Conservation (phyloP, 2,113 vertebrate species). For the Jaculus jaculus region DNA sequence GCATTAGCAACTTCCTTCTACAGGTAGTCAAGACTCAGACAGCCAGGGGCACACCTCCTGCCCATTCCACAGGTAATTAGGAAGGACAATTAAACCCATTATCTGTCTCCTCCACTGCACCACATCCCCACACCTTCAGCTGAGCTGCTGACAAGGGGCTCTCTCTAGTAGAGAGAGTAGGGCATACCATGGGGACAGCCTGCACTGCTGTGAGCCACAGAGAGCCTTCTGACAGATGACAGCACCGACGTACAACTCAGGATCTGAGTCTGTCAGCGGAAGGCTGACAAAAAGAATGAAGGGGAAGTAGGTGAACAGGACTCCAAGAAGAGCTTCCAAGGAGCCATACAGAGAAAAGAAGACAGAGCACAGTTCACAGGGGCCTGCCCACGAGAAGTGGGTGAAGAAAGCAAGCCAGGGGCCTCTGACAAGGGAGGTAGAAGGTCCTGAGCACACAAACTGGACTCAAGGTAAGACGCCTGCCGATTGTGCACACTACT, state of each 20-base stretch:
- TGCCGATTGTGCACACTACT: neutral
- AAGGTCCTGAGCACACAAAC: rapidly evolving
- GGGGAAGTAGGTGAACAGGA: too few relatives aligned
- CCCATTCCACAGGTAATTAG: neutral
- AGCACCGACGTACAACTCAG: neutral
- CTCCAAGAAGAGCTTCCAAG: neutral
- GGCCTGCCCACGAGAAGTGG: neutral
- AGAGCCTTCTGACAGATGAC: neutral
- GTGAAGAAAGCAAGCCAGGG: rapidly evolving
- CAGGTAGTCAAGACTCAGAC: neutral
- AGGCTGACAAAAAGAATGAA: neutral
- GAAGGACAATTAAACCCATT: neutral
- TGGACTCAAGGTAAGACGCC: neutral
- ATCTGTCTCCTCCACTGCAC: neutral
- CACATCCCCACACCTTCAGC: neutral
- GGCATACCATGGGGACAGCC: neutral
- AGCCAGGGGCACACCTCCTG: neutral
- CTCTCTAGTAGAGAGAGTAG: neutral
- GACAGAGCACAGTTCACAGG: neutral
- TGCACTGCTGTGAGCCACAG: neutral
- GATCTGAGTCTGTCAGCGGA: neutral
- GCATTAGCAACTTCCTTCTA: neutral
- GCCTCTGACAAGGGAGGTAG: neutral
- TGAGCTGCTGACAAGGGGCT: neutral
- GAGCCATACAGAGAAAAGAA: neutral